Evolutionary conservation across 2,888 invertebrate species (phyloP).

Genomic region (Watsonalla cultraria): DNA sequence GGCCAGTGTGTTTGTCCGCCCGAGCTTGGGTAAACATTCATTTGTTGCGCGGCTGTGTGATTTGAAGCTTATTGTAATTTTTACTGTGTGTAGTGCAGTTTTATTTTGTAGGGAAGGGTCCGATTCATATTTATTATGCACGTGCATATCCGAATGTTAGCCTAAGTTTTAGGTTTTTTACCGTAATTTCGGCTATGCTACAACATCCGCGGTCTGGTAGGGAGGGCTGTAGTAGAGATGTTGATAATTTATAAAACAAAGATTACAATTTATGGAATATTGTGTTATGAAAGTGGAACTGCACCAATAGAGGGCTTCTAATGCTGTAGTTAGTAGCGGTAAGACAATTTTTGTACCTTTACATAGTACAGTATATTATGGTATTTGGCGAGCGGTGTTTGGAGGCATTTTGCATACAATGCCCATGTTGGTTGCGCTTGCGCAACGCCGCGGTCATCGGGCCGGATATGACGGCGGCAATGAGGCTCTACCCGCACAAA

Average conservation of each 20-base stretch:
- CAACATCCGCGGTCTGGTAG: no score
- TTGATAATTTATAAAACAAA: not conserved
- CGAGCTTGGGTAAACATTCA: slow-evolving; percentile 57
- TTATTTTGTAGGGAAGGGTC: slow-evolving; percentile 25
- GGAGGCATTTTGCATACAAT: slow-evolving; percentile 72
- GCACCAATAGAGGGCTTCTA: no score
- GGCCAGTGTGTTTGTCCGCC: slow-evolving; percentile 49
- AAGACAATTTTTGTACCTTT: slow-evolving; percentile 31
- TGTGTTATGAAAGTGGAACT: no score
- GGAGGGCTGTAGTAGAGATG: no score
- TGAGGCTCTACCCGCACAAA: slow-evolving; percentile 43
- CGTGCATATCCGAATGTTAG: slow-evolving; percentile 43
- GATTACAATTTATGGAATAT: no score
- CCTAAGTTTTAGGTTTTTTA: not conserved
- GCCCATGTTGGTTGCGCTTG: slow-evolving; percentile 64
- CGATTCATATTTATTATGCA: slow-evolving; percentile 52
- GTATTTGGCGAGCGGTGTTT: slow-evolving; percentile 56
- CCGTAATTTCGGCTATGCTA: no score
- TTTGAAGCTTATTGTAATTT: slow-evolving; percentile 51
- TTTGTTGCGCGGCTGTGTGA: slow-evolving; percentile 54
- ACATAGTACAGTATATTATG: slow-evolving; percentile 31
- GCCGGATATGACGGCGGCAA: slow-evolving; percentile 66
- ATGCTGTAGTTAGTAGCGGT: no score
- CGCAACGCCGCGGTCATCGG: slow-evolving; percentile 60
- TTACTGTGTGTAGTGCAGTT: slow-evolving; percentile 18